These are phyloP conservation scores for Clarias magur DNA, from an alignment of 2,113 vertebrate genomes.

Conservation along the genomic window DNA sequence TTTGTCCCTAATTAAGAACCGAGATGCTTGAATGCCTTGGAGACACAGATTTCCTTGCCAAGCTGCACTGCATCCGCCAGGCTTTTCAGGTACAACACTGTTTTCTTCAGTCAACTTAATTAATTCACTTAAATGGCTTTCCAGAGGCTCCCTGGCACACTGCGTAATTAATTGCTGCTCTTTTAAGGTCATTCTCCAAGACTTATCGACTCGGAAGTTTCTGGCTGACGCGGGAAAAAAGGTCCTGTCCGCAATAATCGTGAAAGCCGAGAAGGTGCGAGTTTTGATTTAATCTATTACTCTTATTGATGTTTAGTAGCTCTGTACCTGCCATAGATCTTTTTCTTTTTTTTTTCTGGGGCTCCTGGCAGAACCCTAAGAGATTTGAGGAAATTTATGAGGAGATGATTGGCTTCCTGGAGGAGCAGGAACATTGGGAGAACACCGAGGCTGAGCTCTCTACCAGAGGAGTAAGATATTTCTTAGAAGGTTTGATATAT, in stretches of 20 bases:
- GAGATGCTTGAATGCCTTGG: conserved; percentile 91
- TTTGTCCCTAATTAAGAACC: conserved; percentile 72
- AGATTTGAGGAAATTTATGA: conserved; percentile 96
- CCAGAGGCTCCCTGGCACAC: background rate
- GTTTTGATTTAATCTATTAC: background rate
- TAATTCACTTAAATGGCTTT: background rate
- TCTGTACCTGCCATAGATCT: background rate
- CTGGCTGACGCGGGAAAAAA: conserved; percentile 90
- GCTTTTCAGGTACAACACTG: conserved; percentile 86
- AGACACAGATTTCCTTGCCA: conserved; percentile 93
- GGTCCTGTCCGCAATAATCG: conserved; percentile 89
- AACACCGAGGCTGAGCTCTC: conserved; percentile 89
- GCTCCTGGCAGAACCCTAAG: conserved; percentile 82
- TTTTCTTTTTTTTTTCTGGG: background rate
- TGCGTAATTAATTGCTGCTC: background rate
- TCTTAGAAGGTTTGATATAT: background rate
- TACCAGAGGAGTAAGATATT: conserved; percentile 81
- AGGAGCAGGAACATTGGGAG: conserved; percentile 89
- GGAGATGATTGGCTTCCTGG: conserved; percentile 92
- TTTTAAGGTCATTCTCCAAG: conserved; percentile 86
- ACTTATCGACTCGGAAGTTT: conserved; percentile 84
- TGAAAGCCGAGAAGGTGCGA: conserved; percentile 87
- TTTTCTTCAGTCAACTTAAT: background rate
- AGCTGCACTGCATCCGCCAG: conserved; percentile 92
- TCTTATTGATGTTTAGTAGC: background rate